A percentile compares a stretch with the other conserved stretches of the same genome.
phyloP scores from a whole-genome alignment of 2,113 vertebrate species.

The Columbina picui region DNA sequence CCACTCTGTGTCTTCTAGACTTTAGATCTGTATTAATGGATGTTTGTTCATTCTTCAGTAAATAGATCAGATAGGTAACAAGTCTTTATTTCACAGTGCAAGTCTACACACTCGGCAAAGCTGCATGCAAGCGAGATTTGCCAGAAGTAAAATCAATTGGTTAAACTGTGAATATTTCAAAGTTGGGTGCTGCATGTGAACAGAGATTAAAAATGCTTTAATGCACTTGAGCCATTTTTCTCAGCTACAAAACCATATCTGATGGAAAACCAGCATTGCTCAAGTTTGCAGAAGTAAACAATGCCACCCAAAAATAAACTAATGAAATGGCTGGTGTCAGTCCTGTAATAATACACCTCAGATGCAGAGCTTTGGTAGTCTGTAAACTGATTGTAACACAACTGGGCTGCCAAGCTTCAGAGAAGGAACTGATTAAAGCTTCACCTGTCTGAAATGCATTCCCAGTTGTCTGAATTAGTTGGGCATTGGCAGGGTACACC shows the following conservation, averaged over 20 bases:
- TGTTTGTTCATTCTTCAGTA: conserved; percentile 56
- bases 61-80: conserved; percentile 44
- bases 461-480: not conserved
- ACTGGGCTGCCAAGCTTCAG: not conserved
- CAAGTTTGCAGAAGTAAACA: not conserved
- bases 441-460: accelerated
- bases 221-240: conserved; percentile 35
- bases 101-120: conserved; percentile 46
- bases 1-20: not conserved
- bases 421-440: not conserved
- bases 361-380: not conserved
- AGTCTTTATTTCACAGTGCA: conserved; percentile 63
- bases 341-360: not conserved
- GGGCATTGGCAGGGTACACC: not conserved
- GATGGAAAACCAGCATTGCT: conserved; percentile 1
- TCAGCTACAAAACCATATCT: not conserved
- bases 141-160: conserved; percentile 59
- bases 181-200: conserved; percentile 9
- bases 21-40: not conserved
- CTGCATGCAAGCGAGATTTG: conserved; percentile 5
- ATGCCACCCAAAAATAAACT: not conserved
- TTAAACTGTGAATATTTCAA: conserved; percentile 69
- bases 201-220: conserved; percentile 61
- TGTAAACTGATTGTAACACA: not conserved
- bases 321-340: not conserved